Percentiles rank a stretch among this genome's conserved stretches.
These are phyloP conservation scores for Dendropsophus ebraccatus DNA, from an alignment of 2,113 vertebrate species.

Conservation along the genomic window DNA sequence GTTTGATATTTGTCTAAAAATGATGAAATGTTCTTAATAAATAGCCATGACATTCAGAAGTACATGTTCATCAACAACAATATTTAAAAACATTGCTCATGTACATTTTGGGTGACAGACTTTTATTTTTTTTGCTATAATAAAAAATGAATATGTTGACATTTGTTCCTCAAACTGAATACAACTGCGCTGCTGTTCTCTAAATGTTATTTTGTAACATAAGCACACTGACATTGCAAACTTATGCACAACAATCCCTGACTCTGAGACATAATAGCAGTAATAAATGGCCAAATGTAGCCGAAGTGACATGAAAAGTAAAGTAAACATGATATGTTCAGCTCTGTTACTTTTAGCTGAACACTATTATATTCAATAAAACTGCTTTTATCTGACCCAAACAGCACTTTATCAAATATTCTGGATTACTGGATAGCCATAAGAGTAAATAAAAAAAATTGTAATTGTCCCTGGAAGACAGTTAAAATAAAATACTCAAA, in stretches of 20 bases:
- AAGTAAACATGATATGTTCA: neutral
- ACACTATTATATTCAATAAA: neutral
- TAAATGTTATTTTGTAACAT: neutral
- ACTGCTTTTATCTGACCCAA: neutral
- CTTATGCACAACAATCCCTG: neutral
- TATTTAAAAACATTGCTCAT: neutral
- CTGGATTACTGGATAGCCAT: neutral
- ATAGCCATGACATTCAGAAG: neutral
- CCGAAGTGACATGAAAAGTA: neutral
- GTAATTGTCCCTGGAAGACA: neutral
- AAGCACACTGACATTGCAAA: neutral
- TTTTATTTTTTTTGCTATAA: neutral
- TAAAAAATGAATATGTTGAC: neutral
- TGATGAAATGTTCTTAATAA: neutral
- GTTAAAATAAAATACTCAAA: neutral
- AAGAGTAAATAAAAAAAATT: neutral
- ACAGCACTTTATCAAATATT: neutral
- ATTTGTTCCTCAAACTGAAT: neutral
- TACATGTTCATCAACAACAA: neutral
- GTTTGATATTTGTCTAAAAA: no score
- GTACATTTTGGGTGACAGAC: neutral
- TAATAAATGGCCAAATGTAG: neutral
- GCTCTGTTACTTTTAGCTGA: neutral
- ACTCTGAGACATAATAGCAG: neutral
- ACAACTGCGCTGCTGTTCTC: neutral